Conservation (phyloP, 2,888 invertebrate species). For the Electrophaes corylata region DNA sequence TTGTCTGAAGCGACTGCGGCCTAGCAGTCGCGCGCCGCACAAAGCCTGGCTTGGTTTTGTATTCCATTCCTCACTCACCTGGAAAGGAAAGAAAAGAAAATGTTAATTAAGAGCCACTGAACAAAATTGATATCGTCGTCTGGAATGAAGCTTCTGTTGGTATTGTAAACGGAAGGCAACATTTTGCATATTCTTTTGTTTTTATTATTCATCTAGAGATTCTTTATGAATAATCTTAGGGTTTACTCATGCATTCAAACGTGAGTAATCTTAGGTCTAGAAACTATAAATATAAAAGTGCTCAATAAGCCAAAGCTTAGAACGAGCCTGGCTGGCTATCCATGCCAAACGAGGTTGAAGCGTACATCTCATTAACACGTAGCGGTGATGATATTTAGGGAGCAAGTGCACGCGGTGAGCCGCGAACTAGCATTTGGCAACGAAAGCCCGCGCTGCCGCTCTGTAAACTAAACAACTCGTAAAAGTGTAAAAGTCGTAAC, state of each 20-base stretch:
- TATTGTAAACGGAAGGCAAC: constrained; percentile 73
- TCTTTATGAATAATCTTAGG: constrained; percentile 22
- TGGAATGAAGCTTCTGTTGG: constrained; percentile 67
- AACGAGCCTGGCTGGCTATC: constrained; percentile 20
- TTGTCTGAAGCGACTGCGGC: constrained; percentile 59
- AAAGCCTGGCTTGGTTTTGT: constrained; percentile 73
- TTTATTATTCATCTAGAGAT: constrained; percentile 38
- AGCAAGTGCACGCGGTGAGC: constrained; percentile 76
- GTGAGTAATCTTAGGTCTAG: constrained; percentile 3
- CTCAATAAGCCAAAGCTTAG: constrained; percentile 11
- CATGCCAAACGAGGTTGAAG: constrained; percentile 72
- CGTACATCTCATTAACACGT: constrained; percentile 78
- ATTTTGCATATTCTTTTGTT: constrained; percentile 53
- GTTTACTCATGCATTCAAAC: not conserved
- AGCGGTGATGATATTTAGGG: constrained; percentile 72
- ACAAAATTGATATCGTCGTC: constrained; percentile 79
- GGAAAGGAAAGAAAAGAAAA: constrained; percentile 83
- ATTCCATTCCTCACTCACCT: constrained; percentile 80
- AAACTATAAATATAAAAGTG: constrained; percentile 11
- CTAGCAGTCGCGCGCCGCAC: constrained; percentile 57
- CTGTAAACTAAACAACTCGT: constrained; percentile 82
- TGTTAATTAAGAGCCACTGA: constrained; percentile 83
- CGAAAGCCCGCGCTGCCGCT: constrained; percentile 64
- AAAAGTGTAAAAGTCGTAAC: constrained; percentile 84
- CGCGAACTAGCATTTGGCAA: constrained; percentile 83